A percentile compares a stretch with the other conserved stretches of the same genome.
phyloP scores from a whole-genome alignment of 2,797 vertebrate species.

The Rhabdomys pumilio region DNA sequence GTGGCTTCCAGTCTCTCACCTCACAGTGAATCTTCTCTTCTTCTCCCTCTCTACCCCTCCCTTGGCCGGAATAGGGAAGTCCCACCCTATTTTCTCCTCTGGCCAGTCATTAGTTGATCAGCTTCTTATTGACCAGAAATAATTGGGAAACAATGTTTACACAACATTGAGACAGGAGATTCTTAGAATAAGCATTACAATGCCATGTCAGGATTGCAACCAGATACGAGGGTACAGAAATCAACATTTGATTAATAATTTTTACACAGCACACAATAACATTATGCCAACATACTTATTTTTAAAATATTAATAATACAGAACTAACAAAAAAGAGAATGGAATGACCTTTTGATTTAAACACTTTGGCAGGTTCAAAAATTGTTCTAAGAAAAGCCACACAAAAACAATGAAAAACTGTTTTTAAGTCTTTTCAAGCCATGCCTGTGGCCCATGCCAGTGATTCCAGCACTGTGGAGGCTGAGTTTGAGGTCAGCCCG shows the following conservation, averaged over 20 bases:
- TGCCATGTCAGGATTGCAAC: too few species aligned
- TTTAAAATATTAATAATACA: slow-evolving; percentile 6
- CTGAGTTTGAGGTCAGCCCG: neutral
- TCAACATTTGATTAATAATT: too few species aligned
- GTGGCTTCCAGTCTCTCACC: neutral
- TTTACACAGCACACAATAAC: neutral
- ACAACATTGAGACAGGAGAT: too few species aligned
- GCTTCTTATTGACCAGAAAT: neutral
- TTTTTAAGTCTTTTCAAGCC: neutral
- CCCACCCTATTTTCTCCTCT: neutral
- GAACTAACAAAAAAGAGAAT: neutral
- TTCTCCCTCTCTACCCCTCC: neutral
- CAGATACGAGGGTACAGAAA: too few species aligned
- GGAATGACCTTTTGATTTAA: neutral
- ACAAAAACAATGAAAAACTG: neutral
- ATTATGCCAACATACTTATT: neutral
- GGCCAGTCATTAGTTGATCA: neutral
- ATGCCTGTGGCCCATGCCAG: rapidly evolving
- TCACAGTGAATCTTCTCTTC: neutral
- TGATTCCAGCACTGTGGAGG: neutral
- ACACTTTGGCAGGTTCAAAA: neutral
- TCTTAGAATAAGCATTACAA: too few species aligned
- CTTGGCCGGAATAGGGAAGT: too few species aligned
- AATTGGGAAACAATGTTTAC: neutral
- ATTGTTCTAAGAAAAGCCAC: neutral